Percentiles rank a stretch among this genome's conserved stretches.
Conservation (phyloP, 2,113 vertebrate genomes). For the Aphelocoma coerulescens region DNA sequence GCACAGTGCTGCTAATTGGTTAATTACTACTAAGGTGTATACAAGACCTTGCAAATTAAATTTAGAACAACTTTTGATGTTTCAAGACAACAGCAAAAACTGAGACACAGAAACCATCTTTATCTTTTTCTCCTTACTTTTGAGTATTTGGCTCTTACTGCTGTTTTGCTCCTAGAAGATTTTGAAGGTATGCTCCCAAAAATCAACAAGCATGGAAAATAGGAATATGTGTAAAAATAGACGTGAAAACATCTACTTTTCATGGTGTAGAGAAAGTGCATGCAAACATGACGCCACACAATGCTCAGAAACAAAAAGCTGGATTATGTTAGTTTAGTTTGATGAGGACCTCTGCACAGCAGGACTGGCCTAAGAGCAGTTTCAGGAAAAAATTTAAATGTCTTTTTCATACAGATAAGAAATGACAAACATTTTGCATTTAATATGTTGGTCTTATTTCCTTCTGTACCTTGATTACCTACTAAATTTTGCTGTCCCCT, state of each 20-base stretch:
- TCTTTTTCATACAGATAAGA: background rate
- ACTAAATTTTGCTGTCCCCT: background rate
- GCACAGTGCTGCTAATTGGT: background rate
- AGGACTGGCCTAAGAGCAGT: background rate
- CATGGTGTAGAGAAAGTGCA: background rate
- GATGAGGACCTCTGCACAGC: background rate
- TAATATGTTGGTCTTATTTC: background rate
- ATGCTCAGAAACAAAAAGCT: background rate
- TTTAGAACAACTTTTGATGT: background rate
- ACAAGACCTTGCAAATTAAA: background rate
- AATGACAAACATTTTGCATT: background rate
- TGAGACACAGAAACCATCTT: background rate
- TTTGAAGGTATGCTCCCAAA: background rate
- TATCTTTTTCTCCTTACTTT: background rate
- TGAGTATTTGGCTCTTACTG: background rate
- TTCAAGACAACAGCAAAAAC: background rate
- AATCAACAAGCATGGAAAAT: background rate
- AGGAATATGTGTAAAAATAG: background rate
- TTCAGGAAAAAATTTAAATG: background rate
- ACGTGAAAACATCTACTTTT: background rate
- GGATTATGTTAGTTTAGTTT: background rate
- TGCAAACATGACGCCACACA: background rate
- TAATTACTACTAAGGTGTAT: background rate
- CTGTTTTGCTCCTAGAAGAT: background rate
- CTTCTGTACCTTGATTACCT: background rate